Percentiles rank a stretch among this genome's conserved stretches.
Evolutionary conservation across 2,113 vertebrate genomes (phyloP).

Genomic region (Nothoprocta pentlandii): DNA sequence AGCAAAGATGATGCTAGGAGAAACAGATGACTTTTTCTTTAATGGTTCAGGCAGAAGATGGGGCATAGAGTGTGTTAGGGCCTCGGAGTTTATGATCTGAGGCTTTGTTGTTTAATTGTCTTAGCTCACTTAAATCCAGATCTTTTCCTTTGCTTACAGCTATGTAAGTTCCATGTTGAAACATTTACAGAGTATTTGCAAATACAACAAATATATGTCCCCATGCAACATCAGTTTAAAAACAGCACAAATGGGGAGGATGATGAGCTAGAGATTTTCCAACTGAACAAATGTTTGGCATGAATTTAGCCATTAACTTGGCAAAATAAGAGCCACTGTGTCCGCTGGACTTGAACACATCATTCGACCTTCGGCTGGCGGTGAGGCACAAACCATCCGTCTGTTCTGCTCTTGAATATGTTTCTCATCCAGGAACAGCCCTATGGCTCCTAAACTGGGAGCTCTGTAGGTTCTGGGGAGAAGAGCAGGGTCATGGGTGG

Average conservation of each 20-base stretch:
- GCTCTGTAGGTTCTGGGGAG: not conserved
- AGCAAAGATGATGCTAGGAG: not conserved
- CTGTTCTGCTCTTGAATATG: not conserved
- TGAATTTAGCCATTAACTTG: slow-evolving; percentile 6
- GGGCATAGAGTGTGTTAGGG: not conserved
- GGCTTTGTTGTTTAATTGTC: not conserved
- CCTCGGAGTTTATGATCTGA: slow-evolving; percentile 6
- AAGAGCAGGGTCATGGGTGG: not conserved
- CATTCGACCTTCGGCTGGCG: not conserved
- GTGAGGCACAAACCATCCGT: not conserved
- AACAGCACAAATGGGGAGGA: slow-evolving; percentile 19
- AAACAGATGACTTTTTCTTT: not conserved
- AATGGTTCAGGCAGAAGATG: not conserved
- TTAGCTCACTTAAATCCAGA: not conserved
- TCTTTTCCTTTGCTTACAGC: slow-evolving; percentile 30
- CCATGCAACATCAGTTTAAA: not conserved
- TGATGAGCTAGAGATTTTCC: slow-evolving; percentile 29
- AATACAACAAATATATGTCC: slow-evolving; percentile 4
- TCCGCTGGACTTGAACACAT: slow-evolving; percentile 33
- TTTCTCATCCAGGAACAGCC: not conserved
- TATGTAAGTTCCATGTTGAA: not conserved
- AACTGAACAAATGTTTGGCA: slow-evolving; percentile 24
- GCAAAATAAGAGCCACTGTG: slow-evolving; percentile 20
- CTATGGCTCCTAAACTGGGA: not conserved
- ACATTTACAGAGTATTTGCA: not conserved